phyloP scores from a whole-genome alignment of 1,140 invertebrate genomes.

The Helicoverpa armigera region DNA sequence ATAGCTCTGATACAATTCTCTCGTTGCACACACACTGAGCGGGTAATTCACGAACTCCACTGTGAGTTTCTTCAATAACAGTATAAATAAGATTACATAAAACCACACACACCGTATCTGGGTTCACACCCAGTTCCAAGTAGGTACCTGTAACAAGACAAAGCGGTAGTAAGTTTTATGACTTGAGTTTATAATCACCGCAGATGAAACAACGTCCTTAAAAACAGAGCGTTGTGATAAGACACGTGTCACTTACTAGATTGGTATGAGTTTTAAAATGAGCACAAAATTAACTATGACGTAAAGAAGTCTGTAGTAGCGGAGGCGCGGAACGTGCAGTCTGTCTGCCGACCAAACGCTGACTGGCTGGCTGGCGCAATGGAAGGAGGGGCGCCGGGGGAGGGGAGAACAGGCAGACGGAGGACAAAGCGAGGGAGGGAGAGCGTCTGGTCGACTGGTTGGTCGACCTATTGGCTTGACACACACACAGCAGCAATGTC shows the following conservation, averaged over 20 bases:
- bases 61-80: slow-evolving; percentile 72
- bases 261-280: slow-evolving; percentile 65
- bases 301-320: slow-evolving; percentile 70
- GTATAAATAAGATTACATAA: slow-evolving; percentile 82
- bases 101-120: slow-evolving; percentile 83
- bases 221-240: slow-evolving; percentile 52
- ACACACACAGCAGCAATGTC: slow-evolving; percentile 72
- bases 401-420: slow-evolving; percentile 76
- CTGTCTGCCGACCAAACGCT: slow-evolving; percentile 69
- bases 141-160: slow-evolving; percentile 85
- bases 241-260: slow-evolving; percentile 68
- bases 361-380: slow-evolving; percentile 81
- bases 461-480: slow-evolving; percentile 83
- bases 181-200: slow-evolving; percentile 54
- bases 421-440: slow-evolving; percentile 81
- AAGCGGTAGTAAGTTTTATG: slow-evolving; percentile 77
- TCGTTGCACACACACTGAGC: slow-evolving; percentile 62
- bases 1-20: slow-evolving; percentile 66
- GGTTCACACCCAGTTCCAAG: slow-evolving; percentile 84
- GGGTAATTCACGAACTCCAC: slow-evolving; percentile 66
- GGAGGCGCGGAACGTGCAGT: slow-evolving; percentile 57
- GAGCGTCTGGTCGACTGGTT: slow-evolving; percentile 84
- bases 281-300: slow-evolving; percentile 78
- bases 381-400: slow-evolving; percentile 58
- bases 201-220: slow-evolving; percentile 51